Conservation (phyloP, 2,797 vertebrate genomes). For the Hybognathus amarus region DNA sequence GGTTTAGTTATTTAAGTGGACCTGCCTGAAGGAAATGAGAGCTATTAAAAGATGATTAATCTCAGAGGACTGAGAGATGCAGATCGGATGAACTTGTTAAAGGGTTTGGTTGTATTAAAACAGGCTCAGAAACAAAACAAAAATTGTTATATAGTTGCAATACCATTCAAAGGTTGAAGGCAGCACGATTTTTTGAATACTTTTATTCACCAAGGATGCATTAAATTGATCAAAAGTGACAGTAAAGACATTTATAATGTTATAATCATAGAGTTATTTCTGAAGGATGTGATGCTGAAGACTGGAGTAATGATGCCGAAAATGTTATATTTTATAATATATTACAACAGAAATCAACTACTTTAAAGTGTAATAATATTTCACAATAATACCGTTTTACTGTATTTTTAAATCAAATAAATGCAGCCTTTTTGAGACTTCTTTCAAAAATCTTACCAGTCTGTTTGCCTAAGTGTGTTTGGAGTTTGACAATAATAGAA, state of each 20-base stretch:
- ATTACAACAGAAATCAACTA: neutral
- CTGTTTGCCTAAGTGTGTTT: too few relatives aligned
- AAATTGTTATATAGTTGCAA: neutral
- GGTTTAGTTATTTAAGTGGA: neutral
- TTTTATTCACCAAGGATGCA: neutral
- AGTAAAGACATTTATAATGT: neutral
- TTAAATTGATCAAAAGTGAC: neutral
- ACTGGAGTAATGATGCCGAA: neutral
- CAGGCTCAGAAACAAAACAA: slow-evolving; percentile 5
- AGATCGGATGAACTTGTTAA: slow-evolving; percentile 16
- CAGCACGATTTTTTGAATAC: neutral
- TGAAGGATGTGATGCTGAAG: neutral
- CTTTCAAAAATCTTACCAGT: too few relatives aligned
- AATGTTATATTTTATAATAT: too few relatives aligned
- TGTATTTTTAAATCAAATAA: neutral
- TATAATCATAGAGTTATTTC: neutral
- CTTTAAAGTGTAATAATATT: neutral
- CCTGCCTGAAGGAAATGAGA: neutral
- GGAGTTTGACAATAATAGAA: neutral
- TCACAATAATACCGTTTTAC: neutral
- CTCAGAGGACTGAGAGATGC: neutral
- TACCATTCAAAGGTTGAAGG: neutral
- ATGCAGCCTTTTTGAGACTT: slow-evolving; percentile 4
- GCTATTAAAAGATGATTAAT: slow-evolving; percentile 15
- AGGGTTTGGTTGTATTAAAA: neutral